These are phyloP conservation scores for Smutsia temminckii DNA, from an alignment of 2,797 vertebrate genomes.

Conservation along the genomic window DNA sequence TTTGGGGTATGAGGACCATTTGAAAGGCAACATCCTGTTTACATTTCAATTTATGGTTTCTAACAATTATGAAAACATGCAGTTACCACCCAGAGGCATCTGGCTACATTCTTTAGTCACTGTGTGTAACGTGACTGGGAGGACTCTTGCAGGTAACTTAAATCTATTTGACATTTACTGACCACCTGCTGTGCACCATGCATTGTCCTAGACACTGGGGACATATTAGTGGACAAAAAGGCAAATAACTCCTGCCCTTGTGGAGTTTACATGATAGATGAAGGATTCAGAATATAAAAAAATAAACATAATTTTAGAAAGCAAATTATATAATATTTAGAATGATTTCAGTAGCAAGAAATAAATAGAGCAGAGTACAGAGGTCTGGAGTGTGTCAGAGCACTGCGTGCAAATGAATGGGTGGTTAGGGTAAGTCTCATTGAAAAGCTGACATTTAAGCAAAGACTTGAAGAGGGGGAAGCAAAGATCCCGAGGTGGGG, in stretches of 20 bases:
- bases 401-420: background rate
- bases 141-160: background rate
- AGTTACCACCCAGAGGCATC: background rate
- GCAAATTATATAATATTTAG: background rate
- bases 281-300: background rate
- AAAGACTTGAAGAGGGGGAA: background rate
- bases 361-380: background rate
- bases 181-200: background rate
- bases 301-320: background rate
- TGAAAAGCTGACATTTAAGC: background rate
- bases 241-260: background rate
- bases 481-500: background rate
- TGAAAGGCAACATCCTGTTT: constrained; percentile 8
- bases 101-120: background rate
- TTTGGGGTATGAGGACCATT: background rate
- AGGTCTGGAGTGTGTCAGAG: background rate
- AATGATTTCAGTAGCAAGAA: constrained; percentile 20
- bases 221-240: background rate
- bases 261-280: background rate
- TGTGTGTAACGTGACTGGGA: background rate
- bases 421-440: background rate
- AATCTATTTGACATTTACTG: background rate
- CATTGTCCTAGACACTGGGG: background rate
- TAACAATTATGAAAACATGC: background rate
- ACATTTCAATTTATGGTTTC: background rate